These are phyloP conservation scores for Nemurella pictetii DNA, from an alignment of 2,888 invertebrate species.

Conservation along the genomic window DNA sequence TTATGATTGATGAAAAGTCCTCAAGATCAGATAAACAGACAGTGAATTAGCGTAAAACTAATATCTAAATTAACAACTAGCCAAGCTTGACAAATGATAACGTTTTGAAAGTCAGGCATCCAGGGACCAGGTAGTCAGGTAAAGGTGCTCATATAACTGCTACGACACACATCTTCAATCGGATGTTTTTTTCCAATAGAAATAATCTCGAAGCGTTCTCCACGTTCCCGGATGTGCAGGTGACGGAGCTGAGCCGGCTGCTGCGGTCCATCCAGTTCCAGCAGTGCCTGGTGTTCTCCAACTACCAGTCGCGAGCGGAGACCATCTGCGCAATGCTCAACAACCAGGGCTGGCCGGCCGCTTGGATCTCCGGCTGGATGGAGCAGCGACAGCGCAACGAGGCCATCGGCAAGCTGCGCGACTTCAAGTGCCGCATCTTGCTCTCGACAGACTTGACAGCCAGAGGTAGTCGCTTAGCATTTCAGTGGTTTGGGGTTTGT, in stretches of 20 bases:
- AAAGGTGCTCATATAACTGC: too few relatives aligned
- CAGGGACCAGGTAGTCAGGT: too few relatives aligned
- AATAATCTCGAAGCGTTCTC: too few relatives aligned
- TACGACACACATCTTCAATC: too few relatives aligned
- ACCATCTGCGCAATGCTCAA: constrained; percentile 73
- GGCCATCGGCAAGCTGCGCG: constrained; percentile 75
- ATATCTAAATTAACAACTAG: too few relatives aligned
- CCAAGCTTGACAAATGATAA: too few relatives aligned
- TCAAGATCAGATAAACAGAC: too few relatives aligned
- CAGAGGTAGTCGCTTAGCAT: constrained; percentile 65
- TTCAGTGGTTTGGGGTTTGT: too few relatives aligned
- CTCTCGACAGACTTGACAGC: constrained; percentile 90
- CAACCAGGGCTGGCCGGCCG: constrained; percentile 74
- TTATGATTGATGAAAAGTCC: too few relatives aligned
- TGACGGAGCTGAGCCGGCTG: constrained; percentile 66
- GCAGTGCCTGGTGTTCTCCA: constrained; percentile 91
- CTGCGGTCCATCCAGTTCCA: constrained; percentile 75
- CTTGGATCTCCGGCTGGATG: constrained; percentile 77
- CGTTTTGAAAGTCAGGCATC: too few relatives aligned
- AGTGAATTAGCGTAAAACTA: too few relatives aligned
- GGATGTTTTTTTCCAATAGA: too few relatives aligned
- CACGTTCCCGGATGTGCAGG: constrained; percentile 49
- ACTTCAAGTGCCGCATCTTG: constrained; percentile 80
- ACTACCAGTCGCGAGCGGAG: constrained; percentile 81
- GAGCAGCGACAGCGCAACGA: constrained; percentile 76